A percentile compares a stretch with the other conserved stretches of the same genome.
phyloP scores from a whole-genome alignment of 1,140 invertebrate genomes.

The Propsilocerus akamusi region DNA sequence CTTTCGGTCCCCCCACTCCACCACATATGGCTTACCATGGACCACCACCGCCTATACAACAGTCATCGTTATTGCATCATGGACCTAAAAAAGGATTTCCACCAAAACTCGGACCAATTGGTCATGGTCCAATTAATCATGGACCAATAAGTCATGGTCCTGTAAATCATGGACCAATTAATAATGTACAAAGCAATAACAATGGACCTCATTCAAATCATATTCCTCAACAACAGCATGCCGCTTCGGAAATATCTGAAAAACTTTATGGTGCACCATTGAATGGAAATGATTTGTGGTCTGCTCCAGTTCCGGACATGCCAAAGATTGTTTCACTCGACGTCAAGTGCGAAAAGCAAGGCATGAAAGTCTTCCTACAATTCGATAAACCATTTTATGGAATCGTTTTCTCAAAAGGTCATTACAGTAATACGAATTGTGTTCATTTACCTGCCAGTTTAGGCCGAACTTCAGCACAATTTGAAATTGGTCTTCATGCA shows the following conservation, averaged over 20 bases:
- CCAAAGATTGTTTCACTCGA: slow-evolving; percentile 80
- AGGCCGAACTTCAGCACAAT: slow-evolving; percentile 68
- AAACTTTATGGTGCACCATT: slow-evolving; percentile 19
- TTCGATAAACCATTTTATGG: slow-evolving; percentile 91
- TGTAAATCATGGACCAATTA: slow-evolving; percentile 22
- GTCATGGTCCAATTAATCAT: slow-evolving; percentile 26
- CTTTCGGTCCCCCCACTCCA: slow-evolving; percentile 27
- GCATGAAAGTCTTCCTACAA: slow-evolving; percentile 81
- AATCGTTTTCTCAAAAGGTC: slow-evolving; percentile 83
- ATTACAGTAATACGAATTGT: slow-evolving; percentile 81
- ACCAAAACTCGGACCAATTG: slow-evolving; percentile 3
- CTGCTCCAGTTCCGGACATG: slow-evolving; percentile 61
- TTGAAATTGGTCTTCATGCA: slow-evolving; percentile 76
- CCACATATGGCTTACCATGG: slow-evolving; percentile 44
- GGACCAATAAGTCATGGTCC: slow-evolving; percentile 12
- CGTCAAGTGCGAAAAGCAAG: slow-evolving; percentile 85
- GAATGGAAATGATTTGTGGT: slow-evolving; percentile 58
- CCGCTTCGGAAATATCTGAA: slow-evolving; percentile 11
- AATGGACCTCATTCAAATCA: slow-evolving; percentile 3
- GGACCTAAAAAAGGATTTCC: slow-evolving; percentile 27
- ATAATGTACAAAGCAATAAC: slow-evolving; percentile 7
- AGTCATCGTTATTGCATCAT: slow-evolving; percentile 27
- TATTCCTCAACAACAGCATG: slow-evolving; percentile 3
- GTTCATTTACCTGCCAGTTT: slow-evolving; percentile 76
- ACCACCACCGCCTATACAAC: slow-evolving; percentile 38